These are phyloP conservation scores for Cervus canadensis DNA, from an alignment of 2,113 vertebrate species.

Conservation along the genomic window DNA sequence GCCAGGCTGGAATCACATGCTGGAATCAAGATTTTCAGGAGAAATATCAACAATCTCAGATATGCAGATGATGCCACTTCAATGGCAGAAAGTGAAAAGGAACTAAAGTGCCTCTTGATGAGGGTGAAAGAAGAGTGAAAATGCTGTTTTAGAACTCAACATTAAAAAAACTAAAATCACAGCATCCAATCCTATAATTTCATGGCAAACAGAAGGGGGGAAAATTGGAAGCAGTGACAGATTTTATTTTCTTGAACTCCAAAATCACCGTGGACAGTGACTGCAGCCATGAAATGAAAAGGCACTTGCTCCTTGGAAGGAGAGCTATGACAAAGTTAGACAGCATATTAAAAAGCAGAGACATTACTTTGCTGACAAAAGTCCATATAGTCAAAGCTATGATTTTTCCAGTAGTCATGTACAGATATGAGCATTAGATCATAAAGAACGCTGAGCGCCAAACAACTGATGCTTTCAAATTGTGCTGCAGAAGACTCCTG, in stretches of 20 bases:
- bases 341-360: not conserved
- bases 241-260: not conserved
- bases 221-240: not conserved
- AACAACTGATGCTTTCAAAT: not conserved
- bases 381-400: not conserved
- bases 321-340: not conserved
- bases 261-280: not conserved
- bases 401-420: not conserved
- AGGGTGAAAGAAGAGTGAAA: not conserved
- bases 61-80: not conserved
- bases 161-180: not conserved
- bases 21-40: not conserved
- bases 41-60: not conserved
- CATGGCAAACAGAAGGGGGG: not conserved
- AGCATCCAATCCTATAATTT: not conserved
- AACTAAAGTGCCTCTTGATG: not conserved
- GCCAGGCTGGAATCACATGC: not conserved
- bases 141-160: not conserved
- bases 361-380: not conserved
- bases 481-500: not conserved
- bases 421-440: not conserved
- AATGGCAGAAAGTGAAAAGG: not conserved
- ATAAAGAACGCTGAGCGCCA: not conserved
- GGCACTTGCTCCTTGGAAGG: not conserved
- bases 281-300: not conserved